Evolutionary conservation across 1,140 invertebrate species (phyloP), one percentile per base, ranked within the genome.

Genomic region (Dysdera silvatica): DNA sequence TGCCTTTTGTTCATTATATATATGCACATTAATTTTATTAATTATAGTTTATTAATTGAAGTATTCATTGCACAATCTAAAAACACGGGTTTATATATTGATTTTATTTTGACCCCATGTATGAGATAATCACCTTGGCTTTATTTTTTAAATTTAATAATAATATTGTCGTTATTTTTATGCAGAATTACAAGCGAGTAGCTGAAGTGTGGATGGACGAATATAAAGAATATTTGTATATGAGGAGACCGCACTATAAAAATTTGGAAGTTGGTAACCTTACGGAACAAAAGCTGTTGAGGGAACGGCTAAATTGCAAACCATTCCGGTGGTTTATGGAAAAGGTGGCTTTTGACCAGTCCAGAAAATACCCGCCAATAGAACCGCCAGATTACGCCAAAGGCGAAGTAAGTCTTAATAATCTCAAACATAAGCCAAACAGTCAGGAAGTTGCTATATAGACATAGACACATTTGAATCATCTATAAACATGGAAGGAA

Each of bases 281-380:
- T 32, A 70, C 71, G 20, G 71, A 78, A 53, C 71, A 78, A 51
- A 57, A 76, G 48, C 67, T 69, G 53, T 65, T 80, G 35, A 68
- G 73, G 62, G 66, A 79, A 40, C 52, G 55, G 51, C 41, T 72
- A n/a, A 57, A 61, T 4, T 72, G 70, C 41, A 69, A 71, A 24
- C 57, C 70, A 33, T 99, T 99, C 78, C 86, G 87, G 70, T 99
- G 96, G 96, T 99, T 97, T 78, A 76, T 99, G 71, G 84, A 94
- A 67, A 88, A 96, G 73, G 91, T 99, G 29, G 94, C 95, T 0
- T 96, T 95, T 76, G 95, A 98, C 79, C 79, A 96, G 18, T 80
- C 84, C 0, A 85, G 88, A 56, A 86, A 86, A 61, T 98, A 98
- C 79, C 95, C 95, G 16, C 87, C 90, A 0, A 78, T 96, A 3